Conservation (phyloP, 53 echinoderm and acorn worm species). For the Luidia sarsii region DNA sequence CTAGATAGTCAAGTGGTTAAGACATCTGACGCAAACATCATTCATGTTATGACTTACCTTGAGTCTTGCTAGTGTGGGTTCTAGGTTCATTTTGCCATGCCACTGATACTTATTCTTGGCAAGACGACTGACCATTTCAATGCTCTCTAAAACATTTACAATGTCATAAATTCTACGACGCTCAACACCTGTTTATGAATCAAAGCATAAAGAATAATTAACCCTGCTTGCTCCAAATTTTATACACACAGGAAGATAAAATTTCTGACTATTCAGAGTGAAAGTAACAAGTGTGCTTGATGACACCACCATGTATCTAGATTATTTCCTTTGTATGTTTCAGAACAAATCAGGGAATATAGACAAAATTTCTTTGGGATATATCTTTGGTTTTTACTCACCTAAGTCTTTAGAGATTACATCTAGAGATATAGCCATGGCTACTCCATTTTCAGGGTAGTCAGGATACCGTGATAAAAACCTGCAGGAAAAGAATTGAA, state of each 20-base stretch:
- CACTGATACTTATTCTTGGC: slow-evolving; percentile 96
- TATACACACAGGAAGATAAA: too few relatives aligned
- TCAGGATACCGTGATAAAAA: slow-evolving; percentile 91
- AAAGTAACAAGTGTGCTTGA: too few relatives aligned
- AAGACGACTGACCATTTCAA: slow-evolving; percentile 90
- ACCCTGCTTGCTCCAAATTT: too few relatives aligned
- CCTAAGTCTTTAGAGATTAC: slow-evolving; percentile 85
- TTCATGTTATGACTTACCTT: too few relatives aligned
- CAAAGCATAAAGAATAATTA: too few relatives aligned
- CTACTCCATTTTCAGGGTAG: slow-evolving; percentile 65
- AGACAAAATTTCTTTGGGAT: too few relatives aligned
- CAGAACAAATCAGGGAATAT: too few relatives aligned
- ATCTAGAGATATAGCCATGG: slow-evolving; percentile 85
- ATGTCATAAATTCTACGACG: slow-evolving; percentile 97
- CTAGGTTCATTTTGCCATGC: slow-evolving; percentile 86
- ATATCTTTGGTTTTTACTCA: slow-evolving; percentile 49
- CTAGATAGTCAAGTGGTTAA: too few relatives aligned
- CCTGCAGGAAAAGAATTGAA: slow-evolving; percentile 51
- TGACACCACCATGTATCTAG: too few relatives aligned
- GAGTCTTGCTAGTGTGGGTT: slow-evolving; percentile 77
- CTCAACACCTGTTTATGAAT: slow-evolving; percentile 70
- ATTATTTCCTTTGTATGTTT: too few relatives aligned
- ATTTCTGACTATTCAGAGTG: too few relatives aligned
- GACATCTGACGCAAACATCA: too few relatives aligned
- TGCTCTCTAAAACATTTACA: slow-evolving; percentile 95